Evolutionary conservation across 1,140 invertebrate species (phyloP), one percentile per base, ranked within the genome.

Genomic region (Drosophila setifemur): DNA sequence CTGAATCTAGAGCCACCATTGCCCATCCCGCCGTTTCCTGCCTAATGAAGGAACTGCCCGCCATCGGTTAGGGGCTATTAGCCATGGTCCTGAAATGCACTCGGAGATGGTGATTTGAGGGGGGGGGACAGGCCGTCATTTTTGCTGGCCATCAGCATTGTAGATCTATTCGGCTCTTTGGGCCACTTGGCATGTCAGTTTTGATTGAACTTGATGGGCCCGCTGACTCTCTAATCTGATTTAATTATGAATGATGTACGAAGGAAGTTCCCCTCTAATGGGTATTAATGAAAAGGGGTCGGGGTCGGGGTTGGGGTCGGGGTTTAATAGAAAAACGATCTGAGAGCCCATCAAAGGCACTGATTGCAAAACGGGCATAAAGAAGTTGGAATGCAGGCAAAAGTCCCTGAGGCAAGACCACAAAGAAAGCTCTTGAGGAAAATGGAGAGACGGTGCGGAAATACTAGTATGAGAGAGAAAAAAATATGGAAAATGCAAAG

Each of bases 201-300:
- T 77, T 83, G 78, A 82, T 82, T 82, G 78, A 82, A 57, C 63
- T 69, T 76, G 78, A 82, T 82, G 78, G 78, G 54, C 63, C 66
- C 66, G 37, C 44, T 35, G 25, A 50, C 49, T 53, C 42, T 55
- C 58, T 66, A 82, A 82, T 82, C 73, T 48, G 73, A 60, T 83
- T 82, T 82, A 82, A 82, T 82, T 82, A 73, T 82, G 78, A 82
- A 77, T 77, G 73, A 82, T 70, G 78, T 72, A 63, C 26, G 50
- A 50, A 55, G 47, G 37, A 66, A 66, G 48, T n/a, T 2, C 11
- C 1, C 33, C 6, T 39, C n/a, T 74, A 82, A 82, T 81, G 60
- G 55, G 70, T 71, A 77, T 77, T 72, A 77, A 77, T 73, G 66
- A 43, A 16, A 26, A 12, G 33, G 4, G 14, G 12, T 7, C 8